Evolutionary conservation across 2,113 vertebrate species (phyloP).

Genomic region (Saguinus midas): DNA sequence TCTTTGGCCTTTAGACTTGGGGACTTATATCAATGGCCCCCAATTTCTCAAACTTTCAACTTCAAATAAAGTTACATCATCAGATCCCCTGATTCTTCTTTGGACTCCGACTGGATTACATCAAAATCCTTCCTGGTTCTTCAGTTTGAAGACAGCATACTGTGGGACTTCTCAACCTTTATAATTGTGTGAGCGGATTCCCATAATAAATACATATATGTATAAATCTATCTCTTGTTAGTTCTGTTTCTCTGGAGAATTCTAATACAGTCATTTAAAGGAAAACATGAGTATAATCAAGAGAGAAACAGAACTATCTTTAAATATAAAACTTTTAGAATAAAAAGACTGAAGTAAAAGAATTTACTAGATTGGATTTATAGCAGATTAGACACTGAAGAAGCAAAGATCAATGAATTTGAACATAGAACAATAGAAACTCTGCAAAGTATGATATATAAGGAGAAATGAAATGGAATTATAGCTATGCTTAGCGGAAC

Average conservation of each 20-base stretch:
- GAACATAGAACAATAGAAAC: neutral
- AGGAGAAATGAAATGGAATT: neutral
- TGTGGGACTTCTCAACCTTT: neutral
- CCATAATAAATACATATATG: neutral
- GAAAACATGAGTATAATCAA: neutral
- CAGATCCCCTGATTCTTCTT: neutral
- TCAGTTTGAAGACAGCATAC: neutral
- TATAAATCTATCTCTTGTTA: neutral
- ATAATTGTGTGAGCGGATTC: neutral
- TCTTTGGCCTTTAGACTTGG: neutral
- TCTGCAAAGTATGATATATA: neutral
- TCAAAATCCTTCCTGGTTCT: neutral
- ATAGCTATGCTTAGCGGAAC: neutral
- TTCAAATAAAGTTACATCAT: neutral
- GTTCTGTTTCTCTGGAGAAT: neutral
- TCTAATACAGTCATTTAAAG: neutral
- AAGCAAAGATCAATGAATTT: neutral
- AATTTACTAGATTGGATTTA: neutral
- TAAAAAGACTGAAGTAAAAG: neutral
- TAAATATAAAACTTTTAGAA: neutral
- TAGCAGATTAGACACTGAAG: neutral
- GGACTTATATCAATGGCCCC: neutral
- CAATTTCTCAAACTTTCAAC: neutral
- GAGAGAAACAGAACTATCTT: neutral
- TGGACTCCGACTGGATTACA: neutral